A percentile compares a stretch with the other conserved stretches of the same genome.
phyloP scores from a whole-genome alignment of 1,140 invertebrate genomes.

The Meloidogyne exigua region DNA sequence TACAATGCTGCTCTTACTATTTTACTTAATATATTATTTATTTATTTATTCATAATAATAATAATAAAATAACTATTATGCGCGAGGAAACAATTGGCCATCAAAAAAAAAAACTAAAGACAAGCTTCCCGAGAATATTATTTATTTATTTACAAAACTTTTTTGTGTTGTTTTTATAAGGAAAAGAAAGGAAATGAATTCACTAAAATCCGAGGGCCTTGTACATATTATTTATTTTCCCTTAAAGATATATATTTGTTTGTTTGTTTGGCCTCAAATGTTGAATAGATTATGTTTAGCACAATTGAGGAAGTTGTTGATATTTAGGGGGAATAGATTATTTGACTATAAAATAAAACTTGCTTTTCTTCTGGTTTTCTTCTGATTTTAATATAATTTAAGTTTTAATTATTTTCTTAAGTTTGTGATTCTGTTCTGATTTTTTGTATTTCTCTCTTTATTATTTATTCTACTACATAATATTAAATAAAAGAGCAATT shows the following conservation, averaged over 20 bases:
- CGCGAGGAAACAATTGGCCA: background rate
- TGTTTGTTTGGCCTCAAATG: slow-evolving; percentile 2
- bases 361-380: background rate
- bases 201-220: background rate
- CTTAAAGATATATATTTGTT: too few relatives aligned
- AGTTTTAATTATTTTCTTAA: background rate
- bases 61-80: background rate
- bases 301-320: background rate
- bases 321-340: background rate
- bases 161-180: background rate
- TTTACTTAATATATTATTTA: background rate
- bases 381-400: background rate
- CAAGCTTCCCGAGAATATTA: background rate
- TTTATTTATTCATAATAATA: too few relatives aligned
- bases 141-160: background rate
- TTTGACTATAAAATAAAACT: background rate
- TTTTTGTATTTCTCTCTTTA: background rate
- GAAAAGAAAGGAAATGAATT: too few relatives aligned
- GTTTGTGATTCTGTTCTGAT: background rate
- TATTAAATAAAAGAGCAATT: too few relatives aligned
- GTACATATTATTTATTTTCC: background rate
- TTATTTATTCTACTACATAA: too few relatives aligned
- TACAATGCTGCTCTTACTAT: too few relatives aligned
- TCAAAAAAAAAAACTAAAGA: background rate
- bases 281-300: too few relatives aligned